phyloP scores from a whole-genome alignment of 2,888 invertebrate genomes.

The Cenopis cana region DNA sequence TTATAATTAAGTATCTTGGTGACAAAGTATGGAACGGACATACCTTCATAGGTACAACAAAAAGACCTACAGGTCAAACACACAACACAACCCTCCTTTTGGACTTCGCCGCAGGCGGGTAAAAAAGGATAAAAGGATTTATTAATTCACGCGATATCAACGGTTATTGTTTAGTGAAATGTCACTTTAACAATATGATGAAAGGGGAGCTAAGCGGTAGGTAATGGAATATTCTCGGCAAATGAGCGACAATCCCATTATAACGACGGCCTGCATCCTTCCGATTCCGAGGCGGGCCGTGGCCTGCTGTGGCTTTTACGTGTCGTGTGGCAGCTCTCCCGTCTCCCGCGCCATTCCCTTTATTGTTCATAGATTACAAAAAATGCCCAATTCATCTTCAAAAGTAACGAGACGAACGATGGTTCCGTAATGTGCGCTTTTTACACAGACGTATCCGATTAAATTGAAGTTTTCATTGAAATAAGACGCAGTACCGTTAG shows the following conservation, averaged over 20 bases:
- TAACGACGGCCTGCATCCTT: conserved; percentile 39
- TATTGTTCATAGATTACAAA: conserved; percentile 47
- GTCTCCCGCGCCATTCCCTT: conserved; percentile 49
- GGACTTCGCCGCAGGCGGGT: no score
- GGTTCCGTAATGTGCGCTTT: conserved; percentile 46
- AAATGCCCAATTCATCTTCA: conserved; percentile 45
- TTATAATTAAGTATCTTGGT: no score
- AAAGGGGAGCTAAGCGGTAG: conserved; percentile 35
- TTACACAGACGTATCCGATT: conserved; percentile 48
- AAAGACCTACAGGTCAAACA: no score
- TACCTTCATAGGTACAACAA: no score
- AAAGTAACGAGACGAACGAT: conserved; percentile 51
- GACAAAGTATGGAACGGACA: no score
- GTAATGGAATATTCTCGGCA: conserved; percentile 47
- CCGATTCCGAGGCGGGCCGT: conserved; percentile 27
- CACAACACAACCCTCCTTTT: no score
- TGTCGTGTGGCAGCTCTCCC: conserved; percentile 40
- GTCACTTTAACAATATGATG: conserved; percentile 35
- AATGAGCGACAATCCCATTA: conserved; percentile 47
- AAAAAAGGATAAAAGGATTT: no score
- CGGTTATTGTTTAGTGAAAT: conserved; percentile 22
- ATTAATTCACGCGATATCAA: conserved; percentile 1
- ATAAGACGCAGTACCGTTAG: neutral
- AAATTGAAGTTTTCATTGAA: conserved; percentile 49
- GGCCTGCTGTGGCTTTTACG: conserved; percentile 30